Conservation (phyloP, 2,888 invertebrate genomes). For the Limnephilus auricula region DNA sequence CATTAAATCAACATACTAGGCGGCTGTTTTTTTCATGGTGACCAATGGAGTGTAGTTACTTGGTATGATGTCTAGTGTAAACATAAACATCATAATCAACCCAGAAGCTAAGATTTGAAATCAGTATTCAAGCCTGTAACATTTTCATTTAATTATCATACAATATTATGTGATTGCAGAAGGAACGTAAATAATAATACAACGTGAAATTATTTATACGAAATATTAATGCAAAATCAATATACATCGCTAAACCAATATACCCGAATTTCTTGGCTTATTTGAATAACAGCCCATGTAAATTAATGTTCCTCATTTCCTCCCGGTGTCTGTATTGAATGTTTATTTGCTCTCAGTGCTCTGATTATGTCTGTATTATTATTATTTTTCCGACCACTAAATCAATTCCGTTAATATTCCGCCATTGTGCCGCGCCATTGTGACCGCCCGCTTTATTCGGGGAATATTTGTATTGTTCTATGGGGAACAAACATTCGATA, state of each 20-base stretch:
- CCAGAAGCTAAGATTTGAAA: not conserved
- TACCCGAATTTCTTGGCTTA: not conserved
- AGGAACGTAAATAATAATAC: not conserved
- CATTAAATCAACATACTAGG: too few relatives aligned
- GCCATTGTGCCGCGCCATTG: slow-evolving; percentile 22
- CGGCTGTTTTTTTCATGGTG: too few relatives aligned
- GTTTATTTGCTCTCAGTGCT: slow-evolving; percentile 41
- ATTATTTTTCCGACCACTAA: slow-evolving; percentile 43
- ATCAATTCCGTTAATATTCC: slow-evolving; percentile 42
- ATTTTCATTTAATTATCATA: not conserved
- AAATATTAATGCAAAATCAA: not conserved
- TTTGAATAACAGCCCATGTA: not conserved
- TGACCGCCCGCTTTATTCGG: slow-evolving; percentile 28
- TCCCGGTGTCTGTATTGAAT: slow-evolving; percentile 8
- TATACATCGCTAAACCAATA: not conserved
- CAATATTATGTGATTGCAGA: not conserved
- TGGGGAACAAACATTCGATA: slow-evolving; percentile 7
- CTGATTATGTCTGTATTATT: slow-evolving; percentile 46
- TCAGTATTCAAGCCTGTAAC: not conserved
- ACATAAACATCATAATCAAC: too few relatives aligned
- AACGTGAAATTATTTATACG: not conserved
- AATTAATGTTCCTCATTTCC: slow-evolving; percentile 2
- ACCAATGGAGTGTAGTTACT: too few relatives aligned
- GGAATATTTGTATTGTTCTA: slow-evolving; percentile 47
- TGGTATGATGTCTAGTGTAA: too few relatives aligned